These are phyloP conservation scores for Metallyticus violacea DNA, from an alignment of 2,888 invertebrate species.

Conservation along the genomic window DNA sequence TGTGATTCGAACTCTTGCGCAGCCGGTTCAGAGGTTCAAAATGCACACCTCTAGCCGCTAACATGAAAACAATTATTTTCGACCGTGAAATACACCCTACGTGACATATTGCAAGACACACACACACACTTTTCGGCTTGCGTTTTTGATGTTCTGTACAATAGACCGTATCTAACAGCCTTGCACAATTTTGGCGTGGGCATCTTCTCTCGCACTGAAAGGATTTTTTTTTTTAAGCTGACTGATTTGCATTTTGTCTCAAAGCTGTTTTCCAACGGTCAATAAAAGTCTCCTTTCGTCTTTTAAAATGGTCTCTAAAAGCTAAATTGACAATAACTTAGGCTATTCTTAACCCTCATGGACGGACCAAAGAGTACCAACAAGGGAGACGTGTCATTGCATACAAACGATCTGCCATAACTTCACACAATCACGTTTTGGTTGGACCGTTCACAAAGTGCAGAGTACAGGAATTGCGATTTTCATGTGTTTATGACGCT, in stretches of 20 bases:
- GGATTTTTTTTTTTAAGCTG: neutral
- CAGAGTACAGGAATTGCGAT: neutral
- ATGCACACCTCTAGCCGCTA: too few relatives aligned
- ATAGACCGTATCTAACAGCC: neutral
- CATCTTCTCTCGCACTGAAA: neutral
- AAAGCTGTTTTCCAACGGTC: neutral
- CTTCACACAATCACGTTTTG: neutral
- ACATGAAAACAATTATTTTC: too few relatives aligned
- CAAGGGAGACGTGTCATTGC: neutral
- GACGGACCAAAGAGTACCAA: neutral
- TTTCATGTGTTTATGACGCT: neutral
- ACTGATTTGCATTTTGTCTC: neutral
- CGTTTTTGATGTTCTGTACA: neutral
- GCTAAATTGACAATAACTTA: neutral
- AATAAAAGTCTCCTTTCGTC: neutral
- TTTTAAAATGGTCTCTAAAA: neutral
- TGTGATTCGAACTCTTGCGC: too few relatives aligned
- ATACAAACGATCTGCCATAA: neutral
- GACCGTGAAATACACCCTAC: neutral
- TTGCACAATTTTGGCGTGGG: neutral
- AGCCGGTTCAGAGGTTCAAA: too few relatives aligned
- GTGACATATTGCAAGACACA: neutral
- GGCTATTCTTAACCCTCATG: neutral
- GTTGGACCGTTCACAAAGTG: neutral
- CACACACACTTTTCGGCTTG: neutral